These are phyloP conservation scores for Falcaria lacertinaria DNA, from an alignment of 2,888 invertebrate species.

Conservation along the genomic window DNA sequence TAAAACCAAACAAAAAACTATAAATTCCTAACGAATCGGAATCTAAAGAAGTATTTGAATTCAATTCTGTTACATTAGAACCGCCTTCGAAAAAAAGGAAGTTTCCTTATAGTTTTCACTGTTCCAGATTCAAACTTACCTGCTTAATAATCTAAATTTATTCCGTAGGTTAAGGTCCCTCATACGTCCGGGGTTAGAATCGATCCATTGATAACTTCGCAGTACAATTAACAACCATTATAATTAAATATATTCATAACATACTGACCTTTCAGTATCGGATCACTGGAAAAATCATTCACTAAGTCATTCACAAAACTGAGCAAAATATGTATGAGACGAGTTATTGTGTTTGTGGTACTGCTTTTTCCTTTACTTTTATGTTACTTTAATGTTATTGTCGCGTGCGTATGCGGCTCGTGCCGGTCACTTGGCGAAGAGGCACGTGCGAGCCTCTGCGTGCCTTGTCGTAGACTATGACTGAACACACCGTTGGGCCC, in stretches of 20 bases:
- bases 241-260: constrained; percentile 15
- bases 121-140: neutral
- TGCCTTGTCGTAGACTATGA: constrained; percentile 58
- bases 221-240: neutral
- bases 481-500: constrained; percentile 27
- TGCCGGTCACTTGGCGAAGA: constrained; percentile 1
- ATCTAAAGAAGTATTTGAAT: too few species aligned
- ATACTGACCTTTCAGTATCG: constrained; percentile 53
- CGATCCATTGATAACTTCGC: neutral
- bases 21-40: too few species aligned
- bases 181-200: constrained; percentile 14
- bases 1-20: too few species aligned
- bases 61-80: too few species aligned
- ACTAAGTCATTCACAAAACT: constrained; percentile 47
- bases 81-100: too few species aligned
- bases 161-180: constrained; percentile 23
- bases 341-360: constrained; percentile 1
- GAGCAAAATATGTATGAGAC: constrained; percentile 6
- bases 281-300: constrained; percentile 52
- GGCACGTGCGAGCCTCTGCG: constrained; percentile 44
- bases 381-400: constrained; percentile 11
- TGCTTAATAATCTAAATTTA: neutral
- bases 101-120: too few species aligned
- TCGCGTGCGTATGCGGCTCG: constrained; percentile 7
- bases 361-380: constrained; percentile 14